Conservation (phyloP, 2,888 invertebrate species). For the Eristalis tenax region DNA sequence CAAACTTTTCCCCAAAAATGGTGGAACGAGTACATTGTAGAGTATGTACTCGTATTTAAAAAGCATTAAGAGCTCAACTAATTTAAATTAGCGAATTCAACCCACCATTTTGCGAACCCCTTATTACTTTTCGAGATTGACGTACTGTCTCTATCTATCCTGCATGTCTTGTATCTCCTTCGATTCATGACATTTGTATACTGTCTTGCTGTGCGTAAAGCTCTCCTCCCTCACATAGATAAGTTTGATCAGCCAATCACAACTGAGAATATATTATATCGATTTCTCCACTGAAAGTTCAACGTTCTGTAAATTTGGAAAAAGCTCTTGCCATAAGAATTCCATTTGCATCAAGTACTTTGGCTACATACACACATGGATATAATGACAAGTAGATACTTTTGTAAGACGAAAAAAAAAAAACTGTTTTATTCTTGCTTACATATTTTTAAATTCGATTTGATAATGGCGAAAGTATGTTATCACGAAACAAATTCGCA, state of each 20-base stretch:
- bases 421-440: background rate
- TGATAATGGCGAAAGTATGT: background rate
- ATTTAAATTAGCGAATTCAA: constrained; percentile 68
- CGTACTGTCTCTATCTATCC: constrained; percentile 49
- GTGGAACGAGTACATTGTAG: background rate
- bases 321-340: constrained; percentile 44
- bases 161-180: constrained; percentile 23
- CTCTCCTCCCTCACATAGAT: constrained; percentile 41
- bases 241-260: constrained; percentile 57
- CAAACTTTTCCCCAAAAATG: constrained; percentile 2
- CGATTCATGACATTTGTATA: constrained; percentile 36
- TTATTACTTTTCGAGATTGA: constrained; percentile 31
- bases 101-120: constrained; percentile 69
- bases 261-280: constrained; percentile 41
- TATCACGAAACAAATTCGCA: background rate
- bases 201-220: constrained; percentile 39
- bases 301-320: constrained; percentile 32
- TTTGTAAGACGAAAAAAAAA: background rate
- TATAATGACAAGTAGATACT: background rate
- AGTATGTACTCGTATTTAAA: constrained; percentile 6
- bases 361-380: background rate
- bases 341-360: constrained; percentile 39
- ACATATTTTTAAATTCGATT: background rate
- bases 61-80: constrained; percentile 58
- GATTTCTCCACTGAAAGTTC: constrained; percentile 67